These are phyloP conservation scores for Metallyticus violacea DNA, from an alignment of 2,888 invertebrate genomes.

Conservation along the genomic window DNA sequence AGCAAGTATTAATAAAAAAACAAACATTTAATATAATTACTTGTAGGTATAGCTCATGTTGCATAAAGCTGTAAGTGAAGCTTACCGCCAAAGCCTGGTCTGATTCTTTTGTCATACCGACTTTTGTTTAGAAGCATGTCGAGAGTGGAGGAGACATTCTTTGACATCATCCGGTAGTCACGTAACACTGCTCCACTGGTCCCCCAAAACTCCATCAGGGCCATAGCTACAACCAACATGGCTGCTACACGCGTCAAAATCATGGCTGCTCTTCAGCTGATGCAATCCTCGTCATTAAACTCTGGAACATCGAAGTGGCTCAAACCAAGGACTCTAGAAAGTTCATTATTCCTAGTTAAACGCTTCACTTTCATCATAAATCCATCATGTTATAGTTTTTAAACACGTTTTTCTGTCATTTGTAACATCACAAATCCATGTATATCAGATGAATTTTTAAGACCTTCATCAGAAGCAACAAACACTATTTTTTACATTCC, in stretches of 20 bases:
- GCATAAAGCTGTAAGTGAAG: background rate
- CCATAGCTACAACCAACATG: background rate
- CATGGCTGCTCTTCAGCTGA: background rate
- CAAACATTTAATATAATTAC: too few relatives aligned
- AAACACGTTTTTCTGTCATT: too few relatives aligned
- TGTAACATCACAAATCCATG: too few relatives aligned
- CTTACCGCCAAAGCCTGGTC: conserved; percentile 46
- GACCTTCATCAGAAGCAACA: too few relatives aligned
- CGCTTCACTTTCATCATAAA: background rate
- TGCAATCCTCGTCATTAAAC: too few relatives aligned
- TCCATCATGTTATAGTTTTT: too few relatives aligned
- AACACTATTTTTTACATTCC: too few relatives aligned
- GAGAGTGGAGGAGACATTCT: conserved; percentile 42
- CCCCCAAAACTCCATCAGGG: background rate
- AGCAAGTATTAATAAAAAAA: too few relatives aligned
- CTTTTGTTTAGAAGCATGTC: conserved; percentile 43
- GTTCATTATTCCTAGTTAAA: background rate
- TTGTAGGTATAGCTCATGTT: too few relatives aligned
- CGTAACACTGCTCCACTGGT: conserved; percentile 11
- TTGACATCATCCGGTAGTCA: conserved; percentile 30
- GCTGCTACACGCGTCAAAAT: background rate
- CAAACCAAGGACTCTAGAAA: background rate
- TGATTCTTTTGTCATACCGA: conserved; percentile 45
- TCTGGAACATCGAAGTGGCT: background rate
- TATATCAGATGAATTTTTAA: too few relatives aligned